Evolutionary conservation across 2,113 vertebrate species (phyloP).

Genomic region (Lethenteron camtschaticum): DNA sequence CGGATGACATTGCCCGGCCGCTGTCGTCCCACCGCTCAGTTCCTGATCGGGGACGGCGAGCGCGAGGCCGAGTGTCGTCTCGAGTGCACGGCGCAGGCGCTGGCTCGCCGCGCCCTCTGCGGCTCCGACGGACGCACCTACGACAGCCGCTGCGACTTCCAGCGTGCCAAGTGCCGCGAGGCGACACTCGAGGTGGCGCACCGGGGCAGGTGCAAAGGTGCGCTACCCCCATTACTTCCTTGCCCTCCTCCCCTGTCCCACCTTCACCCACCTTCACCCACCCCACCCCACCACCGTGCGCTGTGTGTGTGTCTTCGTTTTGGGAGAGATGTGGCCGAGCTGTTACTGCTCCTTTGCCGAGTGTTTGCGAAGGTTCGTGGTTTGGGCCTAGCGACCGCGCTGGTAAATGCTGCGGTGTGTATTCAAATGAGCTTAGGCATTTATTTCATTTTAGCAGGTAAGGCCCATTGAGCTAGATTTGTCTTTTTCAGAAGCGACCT

Average conservation of each 20-base stretch:
- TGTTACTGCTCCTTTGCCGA: no score
- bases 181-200: conserved; percentile 35
- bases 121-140: conserved; percentile 72
- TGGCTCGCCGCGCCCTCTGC: conserved; percentile 45
- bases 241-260: neutral
- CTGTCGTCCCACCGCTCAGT: conserved; percentile 24
- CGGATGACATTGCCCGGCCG: no score
- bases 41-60: conserved; percentile 60
- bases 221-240: conserved; percentile 6
- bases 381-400: no score
- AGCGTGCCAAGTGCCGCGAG: conserved; percentile 77
- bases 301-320: neutral
- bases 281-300: neutral
- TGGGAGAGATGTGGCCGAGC: neutral
- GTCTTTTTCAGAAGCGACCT: no score
- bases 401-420: no score
- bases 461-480: no score
- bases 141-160: conserved; percentile 70
- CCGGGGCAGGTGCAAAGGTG: conserved; percentile 75
- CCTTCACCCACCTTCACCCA: neutral
- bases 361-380: no score
- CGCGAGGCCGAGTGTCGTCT: conserved; percentile 55
- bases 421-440: no score
- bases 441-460: no score
- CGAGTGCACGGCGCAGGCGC: conserved; percentile 46